Evolutionary conservation across 1,140 invertebrate species (phyloP).

Genomic region (Saccostrea echinata): DNA sequence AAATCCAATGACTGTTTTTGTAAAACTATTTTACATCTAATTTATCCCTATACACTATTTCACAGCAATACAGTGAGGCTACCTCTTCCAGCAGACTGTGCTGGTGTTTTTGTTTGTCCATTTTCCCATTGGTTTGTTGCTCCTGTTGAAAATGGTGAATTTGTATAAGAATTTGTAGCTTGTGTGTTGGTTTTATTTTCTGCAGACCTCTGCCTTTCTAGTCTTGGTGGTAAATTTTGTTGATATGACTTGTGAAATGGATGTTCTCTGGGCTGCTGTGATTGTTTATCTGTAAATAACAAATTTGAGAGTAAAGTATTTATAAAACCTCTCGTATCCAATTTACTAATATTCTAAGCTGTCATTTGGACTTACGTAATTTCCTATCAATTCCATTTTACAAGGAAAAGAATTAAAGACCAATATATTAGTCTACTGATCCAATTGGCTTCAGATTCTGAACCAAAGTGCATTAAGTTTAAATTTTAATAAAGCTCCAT

Average conservation of each 20-base stretch:
- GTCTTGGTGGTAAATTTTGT: neutral
- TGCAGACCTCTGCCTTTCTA: neutral
- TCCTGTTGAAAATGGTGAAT: neutral
- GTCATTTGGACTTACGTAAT: too few relatives aligned
- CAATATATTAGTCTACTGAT: neutral
- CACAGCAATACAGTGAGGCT: neutral
- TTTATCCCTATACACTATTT: too few relatives aligned
- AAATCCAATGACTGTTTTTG: too few relatives aligned
- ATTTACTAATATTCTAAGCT: too few relatives aligned
- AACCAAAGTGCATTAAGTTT: too few relatives aligned
- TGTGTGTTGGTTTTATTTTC: neutral
- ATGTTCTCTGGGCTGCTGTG: neutral
- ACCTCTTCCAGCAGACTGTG: constrained; percentile 7
- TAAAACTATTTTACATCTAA: too few relatives aligned
- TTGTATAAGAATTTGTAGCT: neutral
- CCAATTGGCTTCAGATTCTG: neutral
- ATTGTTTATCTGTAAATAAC: neutral
- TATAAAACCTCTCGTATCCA: neutral
- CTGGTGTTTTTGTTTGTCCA: neutral
- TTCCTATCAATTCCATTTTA: too few relatives aligned
- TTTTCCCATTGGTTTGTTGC: neutral
- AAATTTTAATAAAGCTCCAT: too few relatives aligned
- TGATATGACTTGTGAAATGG: neutral
- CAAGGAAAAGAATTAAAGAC: too few relatives aligned
- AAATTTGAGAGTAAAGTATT: neutral